Percentiles rank a stretch among this genome's conserved stretches.
These are phyloP conservation scores for Phaetusa simplex DNA, from an alignment of 2,113 vertebrate species.

Conservation along the genomic window DNA sequence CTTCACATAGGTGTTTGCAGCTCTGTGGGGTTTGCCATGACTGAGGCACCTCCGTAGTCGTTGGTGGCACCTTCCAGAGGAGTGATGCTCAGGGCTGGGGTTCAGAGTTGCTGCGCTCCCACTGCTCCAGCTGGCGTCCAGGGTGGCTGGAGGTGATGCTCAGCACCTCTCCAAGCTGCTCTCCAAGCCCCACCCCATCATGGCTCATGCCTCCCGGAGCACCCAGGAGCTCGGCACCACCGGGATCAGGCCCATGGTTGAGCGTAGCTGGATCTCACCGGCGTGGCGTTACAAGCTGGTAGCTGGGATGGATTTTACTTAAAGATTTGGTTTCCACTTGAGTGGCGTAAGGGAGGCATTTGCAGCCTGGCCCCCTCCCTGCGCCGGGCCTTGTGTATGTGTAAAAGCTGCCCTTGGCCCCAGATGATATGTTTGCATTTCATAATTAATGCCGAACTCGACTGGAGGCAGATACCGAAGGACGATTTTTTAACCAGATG, in stretches of 20 bases:
- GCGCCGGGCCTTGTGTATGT: background rate
- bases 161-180: background rate
- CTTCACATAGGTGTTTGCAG: background rate
- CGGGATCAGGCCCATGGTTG: background rate
- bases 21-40: fast-evolving
- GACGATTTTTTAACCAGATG: constrained; percentile 45
- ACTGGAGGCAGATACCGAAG: constrained; percentile 21
- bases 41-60: fast-evolving
- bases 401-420: constrained; percentile 23
- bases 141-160: background rate
- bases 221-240: fast-evolving
- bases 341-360: background rate
- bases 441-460: constrained; percentile 12
- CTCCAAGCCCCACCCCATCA: background rate
- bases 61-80: background rate
- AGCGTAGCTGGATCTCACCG: background rate
- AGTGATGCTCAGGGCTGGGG: fast-evolving
- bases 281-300: fast-evolving
- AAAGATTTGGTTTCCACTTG: background rate
- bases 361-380: background rate
- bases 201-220: fast-evolving
- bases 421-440: constrained; percentile 22
- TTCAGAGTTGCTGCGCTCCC: fast-evolving
- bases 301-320: background rate
- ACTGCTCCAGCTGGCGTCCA: background rate